phyloP scores from a whole-genome alignment of 2,113 vertebrate species.

The Tapirus terrestris region DNA sequence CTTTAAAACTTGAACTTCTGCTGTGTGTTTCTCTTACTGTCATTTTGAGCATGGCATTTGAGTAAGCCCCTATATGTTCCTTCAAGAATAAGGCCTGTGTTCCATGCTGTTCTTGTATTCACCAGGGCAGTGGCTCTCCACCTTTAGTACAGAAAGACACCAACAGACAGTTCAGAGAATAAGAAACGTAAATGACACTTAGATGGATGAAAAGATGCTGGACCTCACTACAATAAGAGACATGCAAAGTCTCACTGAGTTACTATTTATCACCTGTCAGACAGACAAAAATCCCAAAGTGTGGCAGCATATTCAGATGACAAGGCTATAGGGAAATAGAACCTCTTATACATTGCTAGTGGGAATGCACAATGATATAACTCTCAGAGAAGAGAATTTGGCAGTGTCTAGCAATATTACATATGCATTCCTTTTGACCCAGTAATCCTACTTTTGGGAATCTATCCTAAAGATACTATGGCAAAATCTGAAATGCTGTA shows the following conservation, averaged over 20 bases:
- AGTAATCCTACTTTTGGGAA: conserved; percentile 42
- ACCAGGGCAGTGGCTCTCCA: background rate
- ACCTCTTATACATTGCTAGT: background rate
- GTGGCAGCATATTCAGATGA: background rate
- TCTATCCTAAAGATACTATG: conserved; percentile 36
- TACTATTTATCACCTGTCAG: conserved; percentile 10
- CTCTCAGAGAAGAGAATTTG: background rate
- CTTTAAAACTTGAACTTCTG: background rate
- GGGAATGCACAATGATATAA: background rate
- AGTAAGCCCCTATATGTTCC: background rate
- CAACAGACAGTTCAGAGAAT: background rate
- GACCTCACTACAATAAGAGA: conserved; percentile 27
- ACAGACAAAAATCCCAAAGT: background rate
- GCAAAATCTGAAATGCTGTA: background rate
- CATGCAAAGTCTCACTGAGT: background rate
- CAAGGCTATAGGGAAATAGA: background rate
- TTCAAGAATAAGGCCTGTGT: background rate
- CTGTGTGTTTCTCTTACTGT: background rate
- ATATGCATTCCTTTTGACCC: conserved; percentile 20
- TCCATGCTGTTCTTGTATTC: background rate
- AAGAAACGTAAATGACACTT: background rate
- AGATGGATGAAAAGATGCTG: background rate
- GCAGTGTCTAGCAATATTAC: background rate
- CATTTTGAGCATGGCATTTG: background rate
- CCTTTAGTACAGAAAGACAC: background rate